Evolutionary conservation across 2,113 vertebrate species (phyloP), one percentile per base, ranked within the genome.

Genomic region (Saccopteryx bilineata): DNA sequence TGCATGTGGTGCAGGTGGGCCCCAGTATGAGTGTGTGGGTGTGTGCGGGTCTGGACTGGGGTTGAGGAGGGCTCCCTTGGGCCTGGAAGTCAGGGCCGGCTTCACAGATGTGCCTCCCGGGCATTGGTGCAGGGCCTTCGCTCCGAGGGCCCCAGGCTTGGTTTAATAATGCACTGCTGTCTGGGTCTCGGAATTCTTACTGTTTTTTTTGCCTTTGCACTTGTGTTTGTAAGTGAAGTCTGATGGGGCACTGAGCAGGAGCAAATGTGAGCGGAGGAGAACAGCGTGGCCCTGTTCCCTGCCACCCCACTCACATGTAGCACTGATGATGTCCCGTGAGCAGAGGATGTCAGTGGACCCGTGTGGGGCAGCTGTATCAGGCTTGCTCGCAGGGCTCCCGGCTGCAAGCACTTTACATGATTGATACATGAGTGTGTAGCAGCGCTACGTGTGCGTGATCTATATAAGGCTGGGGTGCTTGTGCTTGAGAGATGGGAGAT

Each of bases 281-380:
- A 17, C 48, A 11, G 60, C 12, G 0, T 4, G 0, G 3, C 17
- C 24, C 33, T 0, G 52, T 5, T 11, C 28, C n/a, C n/a, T 18
- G 61, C 31, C 0, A 0, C 28, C 21, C 28, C 5, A 5, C 11
- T 8, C 9, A 14, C 26, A 21, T 0, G 0, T 0, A 9, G 33
- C 50, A 9, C 21, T 5, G 0, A 3, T 0, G 46, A 39, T 4
- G 58, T 9, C 19, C 24, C 9, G 2, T 7, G 58, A 19, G 48
- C 26, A 1, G 0, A 17, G 18, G 56, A 2, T 0, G 4, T 0
- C 74, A 7, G 74, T 3, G 24, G 71, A 3, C 15, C 31, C 0
- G 4, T 18, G 1, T 39, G 39, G 39, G 39, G 39, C 39, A 39
- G 39, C 39, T 39, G 39, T 39, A 39, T 39, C 39, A 39, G 39